A percentile compares a stretch with the other conserved stretches of the same genome.
Conservation (phyloP, 2,888 invertebrate genomes). For the Petrophora chlorosata region DNA sequence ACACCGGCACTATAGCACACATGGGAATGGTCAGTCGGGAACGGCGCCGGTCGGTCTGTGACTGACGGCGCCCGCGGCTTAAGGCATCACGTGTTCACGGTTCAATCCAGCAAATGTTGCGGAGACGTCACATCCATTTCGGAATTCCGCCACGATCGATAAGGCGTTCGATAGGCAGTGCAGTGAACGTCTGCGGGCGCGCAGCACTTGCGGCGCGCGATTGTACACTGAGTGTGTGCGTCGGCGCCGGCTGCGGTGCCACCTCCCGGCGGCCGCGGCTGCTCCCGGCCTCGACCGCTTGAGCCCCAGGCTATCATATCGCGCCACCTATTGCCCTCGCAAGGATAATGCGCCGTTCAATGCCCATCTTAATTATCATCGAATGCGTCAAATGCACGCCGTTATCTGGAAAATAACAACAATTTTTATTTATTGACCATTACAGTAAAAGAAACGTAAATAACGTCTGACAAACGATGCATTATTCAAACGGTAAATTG, state of each 20-base stretch:
- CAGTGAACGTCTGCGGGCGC: constrained; percentile 71
- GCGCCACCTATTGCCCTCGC: constrained; percentile 72
- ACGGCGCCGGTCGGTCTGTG: constrained; percentile 71
- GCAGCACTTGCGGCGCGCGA: constrained; percentile 77
- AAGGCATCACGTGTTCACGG: constrained; percentile 54
- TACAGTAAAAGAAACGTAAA: constrained; percentile 24
- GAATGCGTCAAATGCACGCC: constrained; percentile 37
- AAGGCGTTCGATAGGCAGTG: constrained; percentile 58
- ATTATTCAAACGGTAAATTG: constrained; percentile 17
- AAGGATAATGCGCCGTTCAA: constrained; percentile 71
- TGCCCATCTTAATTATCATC: constrained; percentile 63
- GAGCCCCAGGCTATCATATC: constrained; percentile 71
- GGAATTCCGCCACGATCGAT: constrained; percentile 64
- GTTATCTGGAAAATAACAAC: constrained; percentile 22
- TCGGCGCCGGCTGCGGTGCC: constrained; percentile 55
- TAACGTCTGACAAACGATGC: constrained; percentile 14
- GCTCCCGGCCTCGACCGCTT: constrained; percentile 75
- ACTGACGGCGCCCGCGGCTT: constrained; percentile 51
- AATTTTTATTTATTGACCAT: constrained; percentile 17
- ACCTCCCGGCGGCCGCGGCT: constrained; percentile 73
- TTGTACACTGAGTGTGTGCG: constrained; percentile 72
- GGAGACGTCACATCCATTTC: constrained; percentile 63
- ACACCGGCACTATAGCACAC: constrained; percentile 56
- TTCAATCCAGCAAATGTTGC: constrained; percentile 55
- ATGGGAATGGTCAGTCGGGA: constrained; percentile 53